phyloP scores from a whole-genome alignment of 2,888 invertebrate genomes.

The Scaptomyza reducta region DNA sequence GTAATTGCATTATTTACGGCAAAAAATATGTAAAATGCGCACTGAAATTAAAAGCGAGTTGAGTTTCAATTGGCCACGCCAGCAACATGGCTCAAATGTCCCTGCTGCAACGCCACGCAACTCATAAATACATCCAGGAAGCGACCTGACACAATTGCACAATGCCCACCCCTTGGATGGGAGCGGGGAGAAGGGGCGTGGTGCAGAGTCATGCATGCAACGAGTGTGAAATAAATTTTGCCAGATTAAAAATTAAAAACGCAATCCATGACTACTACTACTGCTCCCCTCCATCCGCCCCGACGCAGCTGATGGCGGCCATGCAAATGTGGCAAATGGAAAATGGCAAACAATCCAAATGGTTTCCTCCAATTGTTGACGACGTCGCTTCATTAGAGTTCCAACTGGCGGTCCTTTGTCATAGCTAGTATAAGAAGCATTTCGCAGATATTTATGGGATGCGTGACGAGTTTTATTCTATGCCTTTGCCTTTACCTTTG shows the following conservation, averaged over 20 bases:
- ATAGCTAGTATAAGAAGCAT: constrained; percentile 74
- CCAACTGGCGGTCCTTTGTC: constrained; percentile 31
- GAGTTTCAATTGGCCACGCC: constrained; percentile 65
- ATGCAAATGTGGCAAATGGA: constrained; percentile 48
- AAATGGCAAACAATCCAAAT: constrained; percentile 35
- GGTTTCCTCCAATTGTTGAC: constrained; percentile 41
- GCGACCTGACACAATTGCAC: constrained; percentile 57
- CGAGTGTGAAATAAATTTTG: constrained; percentile 77
- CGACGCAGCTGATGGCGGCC: constrained; percentile 48
- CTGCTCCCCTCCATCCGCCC: constrained; percentile 1
- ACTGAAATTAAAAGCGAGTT: constrained; percentile 62
- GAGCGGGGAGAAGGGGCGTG: neutral
- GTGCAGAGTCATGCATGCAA: constrained; percentile 40
- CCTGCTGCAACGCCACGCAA: constrained; percentile 8
- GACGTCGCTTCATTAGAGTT: constrained; percentile 41
- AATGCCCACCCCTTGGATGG: too few species aligned
- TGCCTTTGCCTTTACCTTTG: neutral
- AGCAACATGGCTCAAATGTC: constrained; percentile 58
- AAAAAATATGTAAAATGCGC: constrained; percentile 12
- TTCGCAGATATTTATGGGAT: constrained; percentile 76
- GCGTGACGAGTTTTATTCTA: constrained; percentile 67
- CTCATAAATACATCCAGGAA: constrained; percentile 67
- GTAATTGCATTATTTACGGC: constrained; percentile 79
- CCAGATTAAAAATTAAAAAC: constrained; percentile 67
- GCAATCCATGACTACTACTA: constrained; percentile 7